Evolutionary conservation across 2,797 vertebrate species (phyloP), one percentile per base, ranked within the genome.

Genomic region (Simalia tracyae): DNA sequence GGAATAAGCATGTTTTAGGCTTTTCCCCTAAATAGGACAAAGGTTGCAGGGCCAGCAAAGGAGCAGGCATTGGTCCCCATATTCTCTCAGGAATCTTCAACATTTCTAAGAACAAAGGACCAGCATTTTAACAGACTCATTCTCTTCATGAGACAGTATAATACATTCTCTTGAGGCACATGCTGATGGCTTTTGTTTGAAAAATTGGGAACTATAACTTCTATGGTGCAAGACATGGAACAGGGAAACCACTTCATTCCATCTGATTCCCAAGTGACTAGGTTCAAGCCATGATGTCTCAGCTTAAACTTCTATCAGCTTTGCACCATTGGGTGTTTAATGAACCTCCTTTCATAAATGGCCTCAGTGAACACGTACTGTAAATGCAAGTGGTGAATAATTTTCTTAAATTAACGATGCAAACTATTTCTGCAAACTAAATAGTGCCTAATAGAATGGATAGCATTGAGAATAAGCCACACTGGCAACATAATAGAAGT

Each of bases 31-130:
- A 0, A 0, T 12, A 36, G 1, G 1, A 12, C 66, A 84, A 90
- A 42, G 84, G 12, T 50, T 81, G 76, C 72, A 88, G 28, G 93
- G 87, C 24, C 87, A 92, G 63, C 90, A 60, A 19, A 76, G 90
- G 93, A 92, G 92, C 89, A 92, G 4, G 2, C 50, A 54, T 54
- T 54, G 59, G 59, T 10, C 14, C 22, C 6, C 10, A 8, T 2
- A 4, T 57, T 60, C 7, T 54, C 19, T 61, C 59, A 46, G 86
- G 31, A 87, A 60, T 28, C 56, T 8, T 56, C 11, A 24, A 36
- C 31, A 87, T 61, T 12, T 61, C 19, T 22, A 36, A 36, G 19
- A 87, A 61, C 26, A n/a, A 22, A 68, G 42, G 46, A 26, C 9
- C 26, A 68, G 63, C n/a, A 54, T 66, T 64, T 50, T 66, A 66